Conservation (phyloP, 2,113 vertebrate genomes). For the Xenopus tropicalis region UCB_Xtro_10.0 CM004444.2:74151001-74151500, state of each 20-base stretch:
- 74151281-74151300: slow-evolving; percentile 22
- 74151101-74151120: neutral
- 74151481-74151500: slow-evolving; percentile 93
- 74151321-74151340: slow-evolving; percentile 49
- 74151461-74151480: slow-evolving; percentile 82
- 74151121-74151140: neutral
- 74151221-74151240: no score
- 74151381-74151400: slow-evolving; percentile 89
- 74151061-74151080: neutral
- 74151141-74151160: no score
- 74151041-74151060: neutral
- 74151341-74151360: slow-evolving; percentile 70
- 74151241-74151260: neutral
- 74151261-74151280: slow-evolving; percentile 3
- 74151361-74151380: slow-evolving; percentile 76
- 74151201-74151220: no score
- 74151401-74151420: slow-evolving; percentile 93
- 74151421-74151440: slow-evolving; percentile 92
- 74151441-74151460: slow-evolving; percentile 91
- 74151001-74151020: slow-evolving; percentile 10
- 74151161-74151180: no score
- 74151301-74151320: slow-evolving; percentile 56
- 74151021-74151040: neutral
- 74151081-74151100: neutral
- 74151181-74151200: no score